phyloP scores from a whole-genome alignment of 1,140 invertebrate genomes.

The Zeugodacus cucurbitae region DNA sequence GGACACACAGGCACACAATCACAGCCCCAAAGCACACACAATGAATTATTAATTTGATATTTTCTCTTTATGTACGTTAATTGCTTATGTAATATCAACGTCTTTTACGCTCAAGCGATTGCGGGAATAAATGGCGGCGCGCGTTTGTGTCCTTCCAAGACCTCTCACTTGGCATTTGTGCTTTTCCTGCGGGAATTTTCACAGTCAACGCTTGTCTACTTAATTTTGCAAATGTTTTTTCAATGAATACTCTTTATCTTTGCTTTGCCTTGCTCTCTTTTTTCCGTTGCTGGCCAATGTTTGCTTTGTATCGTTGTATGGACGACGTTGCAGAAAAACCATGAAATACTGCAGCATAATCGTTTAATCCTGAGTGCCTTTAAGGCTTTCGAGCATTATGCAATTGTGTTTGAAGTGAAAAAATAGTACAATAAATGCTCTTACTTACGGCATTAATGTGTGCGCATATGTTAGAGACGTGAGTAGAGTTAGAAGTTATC shows the following conservation, averaged over 20 bases:
- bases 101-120: not conserved
- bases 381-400: not conserved
- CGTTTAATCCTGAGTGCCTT: conserved; percentile 6
- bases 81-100: conserved; percentile 5
- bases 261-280: not conserved
- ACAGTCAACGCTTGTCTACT: not conserved
- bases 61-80: not conserved
- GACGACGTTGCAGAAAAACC: not conserved
- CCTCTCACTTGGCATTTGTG: not conserved
- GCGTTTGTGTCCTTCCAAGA: not conserved
- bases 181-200: not conserved
- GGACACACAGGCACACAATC: not conserved
- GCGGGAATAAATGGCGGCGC: not conserved
- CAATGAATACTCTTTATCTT: not conserved
- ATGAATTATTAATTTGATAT: conserved; percentile 31
- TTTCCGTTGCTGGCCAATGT: not conserved
- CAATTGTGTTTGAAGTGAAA: not conserved
- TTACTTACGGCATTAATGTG: too few species aligned
- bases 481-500: too few species aligned
- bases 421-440: too few species aligned
- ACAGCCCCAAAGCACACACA: not conserved
- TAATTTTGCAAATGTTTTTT: conserved; percentile 25
- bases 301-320: not conserved
- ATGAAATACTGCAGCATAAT: not conserved
- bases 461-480: too few species aligned